Base-by-base conservation (phyloP, 2,888 invertebrate species). In the Eumacrocentrus americanus region DNA sequence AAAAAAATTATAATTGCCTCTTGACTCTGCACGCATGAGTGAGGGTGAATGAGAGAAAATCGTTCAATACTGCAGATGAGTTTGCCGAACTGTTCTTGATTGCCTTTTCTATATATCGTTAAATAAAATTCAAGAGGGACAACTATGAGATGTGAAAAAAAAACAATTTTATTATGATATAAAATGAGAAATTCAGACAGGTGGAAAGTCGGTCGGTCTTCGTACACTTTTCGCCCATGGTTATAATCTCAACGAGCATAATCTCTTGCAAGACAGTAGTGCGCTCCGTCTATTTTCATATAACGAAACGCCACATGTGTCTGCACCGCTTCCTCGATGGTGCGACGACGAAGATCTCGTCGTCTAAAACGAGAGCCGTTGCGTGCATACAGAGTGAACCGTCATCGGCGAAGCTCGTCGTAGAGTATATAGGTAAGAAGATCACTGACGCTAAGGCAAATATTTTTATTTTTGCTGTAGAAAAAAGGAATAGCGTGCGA, bases 201-300 rank as follows among this genome's bases (percentile, higher is more conserved):
- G n/a, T 6, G 3, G 18, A 40, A 14, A 40, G 38, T 40, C 38
- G 38, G 38, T 40, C 12, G 38, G 7, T 16, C 9, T 18, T 12
- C 7, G 34, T 23, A 58, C 48, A 34, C 53, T 52, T 57, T 44
- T 37, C 54, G 48, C 48, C 55, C 47, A 52, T 53, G 40, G 50
- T 37, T 42, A 37, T 50, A 50, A 52, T 22, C 23, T n/a, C 38
- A 20, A 38, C 50, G 58, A 56, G 53, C 60, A n/a, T n/a, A n/a
- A n/a, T n/a, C n/a, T n/a, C n/a, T 48, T 35, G 54, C 50, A 50
- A 61, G 34, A 42, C 61, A n/a, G n/a, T n/a, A n/a, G n/a, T 59
- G 58, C 46, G 50, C 52, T 52, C 55, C 48, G 60, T 65, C 65
- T 65, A 65, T 65, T 65, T 65, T 65, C 61, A 65, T 65, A 65